Percentiles rank a stretch among this genome's conserved stretches.
These are phyloP conservation scores for Myocastor coypus DNA, from an alignment of 2,113 vertebrate genomes.

Conservation along the genomic window DNA sequence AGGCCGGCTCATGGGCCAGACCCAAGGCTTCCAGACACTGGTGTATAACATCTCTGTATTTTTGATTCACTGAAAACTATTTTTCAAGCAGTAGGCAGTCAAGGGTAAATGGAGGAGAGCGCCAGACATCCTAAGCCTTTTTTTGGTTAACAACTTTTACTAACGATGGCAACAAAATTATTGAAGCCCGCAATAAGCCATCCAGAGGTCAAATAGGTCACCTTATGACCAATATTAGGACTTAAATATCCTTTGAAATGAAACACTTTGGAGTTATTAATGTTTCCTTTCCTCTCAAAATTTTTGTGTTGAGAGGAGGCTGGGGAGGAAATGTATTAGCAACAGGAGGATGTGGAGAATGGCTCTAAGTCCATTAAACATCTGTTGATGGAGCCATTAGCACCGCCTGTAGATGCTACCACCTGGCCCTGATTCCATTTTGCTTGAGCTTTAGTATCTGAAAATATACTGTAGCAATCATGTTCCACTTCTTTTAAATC, in stretches of 20 bases:
- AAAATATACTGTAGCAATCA: slow-evolving; percentile 80
- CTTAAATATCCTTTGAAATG: slow-evolving; percentile 88
- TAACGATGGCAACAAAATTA: slow-evolving; percentile 90
- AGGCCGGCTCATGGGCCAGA: background rate
- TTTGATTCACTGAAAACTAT: slow-evolving; percentile 52
- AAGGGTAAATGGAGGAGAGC: slow-evolving; percentile 77
- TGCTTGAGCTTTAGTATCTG: slow-evolving; percentile 84
- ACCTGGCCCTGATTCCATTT: slow-evolving; percentile 88
- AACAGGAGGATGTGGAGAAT: slow-evolving; percentile 89
- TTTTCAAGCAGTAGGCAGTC: slow-evolving; percentile 67
- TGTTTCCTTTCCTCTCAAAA: slow-evolving; percentile 93
- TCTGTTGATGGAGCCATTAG: slow-evolving; percentile 87
- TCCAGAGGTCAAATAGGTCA: slow-evolving; percentile 84
- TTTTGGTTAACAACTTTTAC: slow-evolving; percentile 78
- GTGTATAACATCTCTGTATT: background rate
- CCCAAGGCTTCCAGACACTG: background rate
- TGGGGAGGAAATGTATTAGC: slow-evolving; percentile 86
- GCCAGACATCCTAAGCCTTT: slow-evolving; percentile 76
- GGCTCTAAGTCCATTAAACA: slow-evolving; percentile 87
- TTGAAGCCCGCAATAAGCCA: slow-evolving; percentile 84
- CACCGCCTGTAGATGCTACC: slow-evolving; percentile 86
- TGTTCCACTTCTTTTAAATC: slow-evolving; percentile 80
- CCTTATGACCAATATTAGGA: slow-evolving; percentile 85
- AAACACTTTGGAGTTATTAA: slow-evolving; percentile 88
- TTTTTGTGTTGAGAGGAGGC: slow-evolving; percentile 91